These are phyloP conservation scores for Drosophila albomicans DNA, from an alignment of 1,140 invertebrate genomes.

Conservation along the genomic window DNA sequence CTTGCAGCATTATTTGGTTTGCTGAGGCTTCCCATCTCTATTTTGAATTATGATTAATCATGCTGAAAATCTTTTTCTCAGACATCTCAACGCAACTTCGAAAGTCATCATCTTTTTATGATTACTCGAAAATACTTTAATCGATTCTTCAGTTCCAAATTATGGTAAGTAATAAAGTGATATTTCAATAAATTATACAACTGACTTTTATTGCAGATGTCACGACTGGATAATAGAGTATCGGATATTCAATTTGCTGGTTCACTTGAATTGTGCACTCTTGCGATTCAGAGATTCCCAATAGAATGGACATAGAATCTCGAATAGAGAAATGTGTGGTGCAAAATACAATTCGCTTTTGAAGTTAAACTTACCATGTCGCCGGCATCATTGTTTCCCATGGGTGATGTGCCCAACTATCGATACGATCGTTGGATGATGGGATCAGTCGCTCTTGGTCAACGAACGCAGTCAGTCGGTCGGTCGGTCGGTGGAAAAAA, in stretches of 20 bases:
- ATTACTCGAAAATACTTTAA: too few species aligned
- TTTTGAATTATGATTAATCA: too few species aligned
- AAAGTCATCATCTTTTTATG: too few species aligned
- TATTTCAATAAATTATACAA: too few species aligned
- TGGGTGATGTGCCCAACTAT: conserved; percentile 39
- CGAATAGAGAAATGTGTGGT: conserved; percentile 11
- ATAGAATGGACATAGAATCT: conserved; percentile 47
- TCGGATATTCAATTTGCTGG: conserved; percentile 38
- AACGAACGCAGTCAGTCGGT: conserved; percentile 41
- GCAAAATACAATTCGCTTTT: conserved; percentile 65
- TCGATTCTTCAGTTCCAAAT: too few species aligned
- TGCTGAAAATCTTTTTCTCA: too few species aligned
- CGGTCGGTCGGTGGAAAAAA: conserved; percentile 2
- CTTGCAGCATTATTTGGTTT: background rate
- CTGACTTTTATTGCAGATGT: too few species aligned
- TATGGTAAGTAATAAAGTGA: too few species aligned
- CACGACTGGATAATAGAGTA: background rate
- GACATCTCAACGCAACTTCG: too few species aligned
- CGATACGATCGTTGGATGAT: background rate
- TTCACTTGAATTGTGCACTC: conserved; percentile 49
- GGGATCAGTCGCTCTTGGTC: conserved; percentile 47
- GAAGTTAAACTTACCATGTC: conserved; percentile 75
- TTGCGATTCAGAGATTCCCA: conserved; percentile 59
- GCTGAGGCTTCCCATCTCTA: too few species aligned
- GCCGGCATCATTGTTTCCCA: conserved; percentile 62